Conservation (phyloP, 2,113 vertebrate genomes). For the Epinephelus moara region DNA sequence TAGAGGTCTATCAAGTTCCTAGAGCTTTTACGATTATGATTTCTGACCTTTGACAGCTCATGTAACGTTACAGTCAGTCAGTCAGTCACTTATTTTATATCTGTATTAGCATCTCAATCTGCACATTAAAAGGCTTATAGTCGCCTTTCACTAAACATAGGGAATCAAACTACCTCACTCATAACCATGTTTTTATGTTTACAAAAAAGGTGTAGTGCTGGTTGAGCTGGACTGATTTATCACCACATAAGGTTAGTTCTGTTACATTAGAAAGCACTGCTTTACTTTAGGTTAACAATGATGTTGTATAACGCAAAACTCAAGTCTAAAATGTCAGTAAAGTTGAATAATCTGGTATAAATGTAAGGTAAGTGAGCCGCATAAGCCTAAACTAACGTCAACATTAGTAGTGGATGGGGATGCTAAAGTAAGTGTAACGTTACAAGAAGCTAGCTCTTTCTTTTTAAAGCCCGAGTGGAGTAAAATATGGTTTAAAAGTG, state of each 20-base stretch:
- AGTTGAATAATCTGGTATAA: neutral
- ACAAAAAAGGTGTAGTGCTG: no score
- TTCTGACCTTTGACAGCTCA: neutral
- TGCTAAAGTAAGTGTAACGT: neutral
- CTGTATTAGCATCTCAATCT: neutral
- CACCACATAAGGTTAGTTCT: neutral
- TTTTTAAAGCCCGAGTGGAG: neutral
- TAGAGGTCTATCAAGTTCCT: neutral
- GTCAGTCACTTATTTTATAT: no score
- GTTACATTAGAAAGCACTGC: no score
- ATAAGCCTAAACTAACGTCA: neutral
- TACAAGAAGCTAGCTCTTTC: neutral
- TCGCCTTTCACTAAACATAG: no score
- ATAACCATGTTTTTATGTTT: no score
- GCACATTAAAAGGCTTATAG: neutral
- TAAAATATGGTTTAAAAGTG: neutral
- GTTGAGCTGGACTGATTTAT: neutral
- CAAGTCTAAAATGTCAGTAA: neutral
- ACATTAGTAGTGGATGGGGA: neutral
- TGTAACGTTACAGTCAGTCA: neutral
- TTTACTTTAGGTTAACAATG: neutral
- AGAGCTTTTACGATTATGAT: neutral
- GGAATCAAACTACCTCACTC: neutral
- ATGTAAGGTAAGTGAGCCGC: neutral
- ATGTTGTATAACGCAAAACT: neutral